A percentile compares a stretch with the other conserved stretches of the same genome.
Evolutionary conservation across 2,888 invertebrate species (phyloP).

Genomic region (Bursaphelenchus okinawaensis): DNA sequence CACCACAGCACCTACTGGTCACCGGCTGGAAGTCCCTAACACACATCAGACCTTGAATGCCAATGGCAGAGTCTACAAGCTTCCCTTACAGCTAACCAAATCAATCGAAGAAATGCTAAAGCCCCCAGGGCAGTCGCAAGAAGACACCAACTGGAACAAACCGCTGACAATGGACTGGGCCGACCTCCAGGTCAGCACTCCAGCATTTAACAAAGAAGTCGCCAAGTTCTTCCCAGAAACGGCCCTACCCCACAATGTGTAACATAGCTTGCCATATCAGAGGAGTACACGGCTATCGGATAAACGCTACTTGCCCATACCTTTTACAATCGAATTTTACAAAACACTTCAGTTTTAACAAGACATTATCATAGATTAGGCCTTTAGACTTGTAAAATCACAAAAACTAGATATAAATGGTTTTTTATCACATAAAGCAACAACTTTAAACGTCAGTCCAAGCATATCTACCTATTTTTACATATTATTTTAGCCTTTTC

Average conservation of each 20-base stretch:
- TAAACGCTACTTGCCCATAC: not conserved
- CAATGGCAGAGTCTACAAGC: conserved; percentile 28
- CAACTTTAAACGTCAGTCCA: too few relatives aligned
- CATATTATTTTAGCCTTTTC: too few relatives aligned
- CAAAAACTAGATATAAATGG: too few relatives aligned
- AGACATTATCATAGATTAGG: too few relatives aligned
- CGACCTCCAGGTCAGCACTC: conserved; percentile 33
- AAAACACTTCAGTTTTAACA: too few relatives aligned
- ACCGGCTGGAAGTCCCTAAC: conserved; percentile 5
- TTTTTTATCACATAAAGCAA: too few relatives aligned
- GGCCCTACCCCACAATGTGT: not conserved
- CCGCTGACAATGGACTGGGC: conserved; percentile 32
- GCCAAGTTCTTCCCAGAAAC: conserved; percentile 51
- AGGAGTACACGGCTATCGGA: not conserved
- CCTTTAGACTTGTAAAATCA: too few relatives aligned
- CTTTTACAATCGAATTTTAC: too few relatives aligned
- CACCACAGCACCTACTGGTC: not conserved
- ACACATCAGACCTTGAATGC: not conserved
- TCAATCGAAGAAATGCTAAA: conserved; percentile 47
- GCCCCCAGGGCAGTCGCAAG: conserved; percentile 34
- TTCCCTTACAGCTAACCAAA: conserved; percentile 46
- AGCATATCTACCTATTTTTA: too few relatives aligned
- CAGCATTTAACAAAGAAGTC: conserved; percentile 47
- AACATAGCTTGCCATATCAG: not conserved
- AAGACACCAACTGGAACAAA: conserved; percentile 25